Conservation (phyloP, 2,888 invertebrate species). For the Operophtera brumata region DNA sequence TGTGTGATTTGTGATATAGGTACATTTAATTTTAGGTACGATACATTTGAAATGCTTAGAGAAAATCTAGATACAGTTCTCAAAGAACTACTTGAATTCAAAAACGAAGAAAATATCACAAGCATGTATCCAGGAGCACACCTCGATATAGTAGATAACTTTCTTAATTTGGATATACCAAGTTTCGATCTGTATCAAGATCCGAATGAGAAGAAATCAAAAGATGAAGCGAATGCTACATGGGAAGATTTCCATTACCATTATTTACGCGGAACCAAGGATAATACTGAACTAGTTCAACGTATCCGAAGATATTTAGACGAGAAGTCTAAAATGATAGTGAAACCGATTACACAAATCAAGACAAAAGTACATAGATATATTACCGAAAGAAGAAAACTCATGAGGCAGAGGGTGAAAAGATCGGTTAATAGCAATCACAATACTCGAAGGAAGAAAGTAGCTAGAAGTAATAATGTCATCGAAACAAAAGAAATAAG, state of each 20-base stretch:
- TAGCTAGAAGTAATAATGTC: constrained; percentile 28
- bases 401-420: constrained; percentile 27
- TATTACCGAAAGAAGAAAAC: constrained; percentile 12
- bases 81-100: constrained; percentile 83
- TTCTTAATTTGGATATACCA: constrained; percentile 39
- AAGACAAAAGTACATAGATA: constrained; percentile 43
- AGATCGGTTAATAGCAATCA: constrained; percentile 19
- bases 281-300: constrained; percentile 53
- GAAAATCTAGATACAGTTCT: constrained; percentile 88
- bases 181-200: constrained; percentile 35
- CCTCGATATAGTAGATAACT: constrained; percentile 55
- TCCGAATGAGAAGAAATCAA: constrained; percentile 34
- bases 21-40: constrained; percentile 81
- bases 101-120: constrained; percentile 49
- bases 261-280: constrained; percentile 30
- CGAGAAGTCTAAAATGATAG: constrained; percentile 46
- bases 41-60: constrained; percentile 93
- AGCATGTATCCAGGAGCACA: constrained; percentile 63
- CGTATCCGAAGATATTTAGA: constrained; percentile 66
- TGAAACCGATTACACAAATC: constrained; percentile 42
- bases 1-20: background rate
- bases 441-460: constrained; percentile 2
- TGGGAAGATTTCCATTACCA: constrained; percentile 34
- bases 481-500: constrained; percentile 32
- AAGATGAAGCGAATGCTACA: constrained; percentile 36